Evolutionary conservation across 1,140 invertebrate genomes (phyloP).

Genomic region (Meteorus sp.): DNA sequence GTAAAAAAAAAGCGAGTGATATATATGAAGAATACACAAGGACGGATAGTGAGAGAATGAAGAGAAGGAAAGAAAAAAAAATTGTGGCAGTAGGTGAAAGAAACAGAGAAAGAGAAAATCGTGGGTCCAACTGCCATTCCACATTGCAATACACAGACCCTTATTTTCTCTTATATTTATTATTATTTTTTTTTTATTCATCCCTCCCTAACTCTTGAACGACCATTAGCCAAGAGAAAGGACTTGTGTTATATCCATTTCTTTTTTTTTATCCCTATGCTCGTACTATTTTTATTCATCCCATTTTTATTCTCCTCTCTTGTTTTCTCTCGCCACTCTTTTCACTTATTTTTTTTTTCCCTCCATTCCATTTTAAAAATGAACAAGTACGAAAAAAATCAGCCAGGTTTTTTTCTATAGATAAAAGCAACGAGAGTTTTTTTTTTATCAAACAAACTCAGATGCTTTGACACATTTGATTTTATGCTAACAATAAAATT

Average conservation of each 20-base stretch:
- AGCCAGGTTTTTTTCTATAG: too few species aligned
- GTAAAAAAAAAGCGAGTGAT: too few species aligned
- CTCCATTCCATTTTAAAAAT: too few species aligned
- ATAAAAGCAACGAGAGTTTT: too few species aligned
- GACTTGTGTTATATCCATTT: conserved; percentile 5
- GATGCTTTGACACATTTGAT: too few species aligned
- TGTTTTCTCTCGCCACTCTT: not conserved
- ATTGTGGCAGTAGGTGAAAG: too few species aligned
- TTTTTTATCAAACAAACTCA: too few species aligned
- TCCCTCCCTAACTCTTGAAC: conserved; percentile 24
- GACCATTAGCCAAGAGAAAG: conserved; percentile 32
- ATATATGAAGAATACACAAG: too few species aligned
- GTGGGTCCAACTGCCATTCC: conserved; percentile 19
- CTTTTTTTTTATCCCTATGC: not conserved
- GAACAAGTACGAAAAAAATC: not conserved
- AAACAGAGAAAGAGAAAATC: conserved; percentile 8
- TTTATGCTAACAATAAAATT: not conserved
- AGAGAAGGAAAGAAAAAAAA: not conserved
- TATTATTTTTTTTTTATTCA: too few species aligned
- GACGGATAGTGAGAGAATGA: too few species aligned
- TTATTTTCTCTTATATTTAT: too few species aligned
- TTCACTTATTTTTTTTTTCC: too few species aligned
- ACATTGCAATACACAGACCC: conserved; percentile 12
- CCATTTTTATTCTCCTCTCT: conserved; percentile 1
- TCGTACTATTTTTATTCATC: not conserved